Conservation (phyloP, 1,140 invertebrate species). For the Holcopasites calliopsidis region DNA sequence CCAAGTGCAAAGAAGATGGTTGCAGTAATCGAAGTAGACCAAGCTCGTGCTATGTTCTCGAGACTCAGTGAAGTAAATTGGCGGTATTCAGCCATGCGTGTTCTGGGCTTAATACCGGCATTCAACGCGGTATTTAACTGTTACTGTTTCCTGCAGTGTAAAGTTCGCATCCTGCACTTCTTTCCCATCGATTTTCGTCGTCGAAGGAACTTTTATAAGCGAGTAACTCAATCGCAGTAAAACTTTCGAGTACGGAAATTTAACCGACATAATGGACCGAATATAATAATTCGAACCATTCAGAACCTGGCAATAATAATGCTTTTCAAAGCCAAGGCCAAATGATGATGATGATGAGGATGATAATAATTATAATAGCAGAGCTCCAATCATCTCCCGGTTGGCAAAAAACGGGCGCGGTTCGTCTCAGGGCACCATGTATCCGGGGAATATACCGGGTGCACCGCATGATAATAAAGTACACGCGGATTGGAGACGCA, state of each 20-base stretch:
- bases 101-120: background rate
- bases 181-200: background rate
- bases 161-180: background rate
- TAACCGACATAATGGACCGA: no score
- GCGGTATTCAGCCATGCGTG: background rate
- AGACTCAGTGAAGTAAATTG: background rate
- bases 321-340: no score
- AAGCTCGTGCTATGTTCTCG: background rate
- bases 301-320: no score
- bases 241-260: no score
- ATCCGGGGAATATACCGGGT: constrained; percentile 60
- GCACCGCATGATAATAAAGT: constrained; percentile 66
- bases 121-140: background rate
- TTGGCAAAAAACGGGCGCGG: constrained; percentile 28
- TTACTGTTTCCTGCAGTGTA: background rate
- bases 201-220: background rate
- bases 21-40: background rate
- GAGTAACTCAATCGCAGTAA: no score
- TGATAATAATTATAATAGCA: no score
- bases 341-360: no score
- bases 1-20: no score
- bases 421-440: constrained; percentile 48
- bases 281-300: no score
- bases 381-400: no score
- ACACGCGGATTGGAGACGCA: constrained; percentile 75